phyloP scores from a whole-genome alignment of 2,113 vertebrate species.

The Alligator mississippiensis region DNA sequence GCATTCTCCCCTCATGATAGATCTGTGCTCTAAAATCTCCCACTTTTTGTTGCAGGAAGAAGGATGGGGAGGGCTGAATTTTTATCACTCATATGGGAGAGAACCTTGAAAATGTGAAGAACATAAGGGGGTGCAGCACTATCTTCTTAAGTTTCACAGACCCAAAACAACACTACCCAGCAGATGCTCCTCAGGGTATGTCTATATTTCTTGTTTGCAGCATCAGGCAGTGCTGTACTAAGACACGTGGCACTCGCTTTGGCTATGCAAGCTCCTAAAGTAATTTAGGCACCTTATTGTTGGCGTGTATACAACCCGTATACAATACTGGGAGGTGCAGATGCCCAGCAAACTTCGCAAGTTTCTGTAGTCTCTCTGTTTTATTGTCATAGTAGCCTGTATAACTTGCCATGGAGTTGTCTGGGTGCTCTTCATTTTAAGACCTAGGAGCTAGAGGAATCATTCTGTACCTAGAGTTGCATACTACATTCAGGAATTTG shows the following conservation, averaged over 20 bases:
- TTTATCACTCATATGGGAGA: constrained; percentile 10
- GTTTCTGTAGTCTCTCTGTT: neutral
- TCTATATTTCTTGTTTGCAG: no score
- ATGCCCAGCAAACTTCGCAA: neutral
- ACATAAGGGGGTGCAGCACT: neutral
- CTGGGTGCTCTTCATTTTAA: neutral
- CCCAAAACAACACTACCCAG: neutral
- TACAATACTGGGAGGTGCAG: neutral
- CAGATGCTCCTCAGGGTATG: neutral
- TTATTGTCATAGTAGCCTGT: neutral
- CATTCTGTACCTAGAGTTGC: neutral
- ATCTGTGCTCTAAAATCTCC: constrained; percentile 17
- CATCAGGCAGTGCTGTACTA: no score
- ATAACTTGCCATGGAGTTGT: no score
- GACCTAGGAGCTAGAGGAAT: neutral
- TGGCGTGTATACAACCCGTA: no score
- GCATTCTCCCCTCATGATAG: neutral
- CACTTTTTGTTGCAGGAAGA: neutral
- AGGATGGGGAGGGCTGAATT: neutral
- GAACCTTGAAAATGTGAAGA: neutral
- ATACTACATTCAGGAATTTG: neutral
- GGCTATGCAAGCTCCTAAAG: no score
- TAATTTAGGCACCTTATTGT: no score
- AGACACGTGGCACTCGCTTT: no score
- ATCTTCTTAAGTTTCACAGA: neutral